phyloP scores from a whole-genome alignment of 2,888 invertebrate genomes.

The Frankliniella fusca region DNA sequence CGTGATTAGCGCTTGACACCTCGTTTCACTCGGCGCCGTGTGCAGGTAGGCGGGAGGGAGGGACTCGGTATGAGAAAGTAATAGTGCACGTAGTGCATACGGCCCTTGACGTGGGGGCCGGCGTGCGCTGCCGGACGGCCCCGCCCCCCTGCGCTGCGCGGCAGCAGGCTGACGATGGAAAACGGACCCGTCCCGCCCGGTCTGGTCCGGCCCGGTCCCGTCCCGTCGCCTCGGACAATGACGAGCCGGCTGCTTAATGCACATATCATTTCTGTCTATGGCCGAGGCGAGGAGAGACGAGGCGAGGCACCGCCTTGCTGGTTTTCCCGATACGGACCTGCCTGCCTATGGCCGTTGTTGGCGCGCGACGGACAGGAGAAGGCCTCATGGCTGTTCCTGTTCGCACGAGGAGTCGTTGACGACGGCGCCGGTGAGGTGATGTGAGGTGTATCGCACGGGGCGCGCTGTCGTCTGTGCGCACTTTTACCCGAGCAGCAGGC shows the following conservation, averaged over 20 bases:
- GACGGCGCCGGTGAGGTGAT: not conserved
- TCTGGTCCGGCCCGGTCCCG: too few species aligned
- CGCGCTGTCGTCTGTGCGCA: not conserved
- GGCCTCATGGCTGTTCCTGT: not conserved
- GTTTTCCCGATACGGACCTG: not conserved
- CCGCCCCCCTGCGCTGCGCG: not conserved
- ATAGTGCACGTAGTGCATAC: too few species aligned
- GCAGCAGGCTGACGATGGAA: too few species aligned
- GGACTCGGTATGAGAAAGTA: too few species aligned
- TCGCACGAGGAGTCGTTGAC: not conserved
- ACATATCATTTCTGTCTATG: not conserved
- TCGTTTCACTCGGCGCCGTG: too few species aligned
- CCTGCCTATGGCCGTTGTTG: not conserved
- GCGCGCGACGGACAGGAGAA: not conserved
- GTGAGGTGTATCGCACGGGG: not conserved
- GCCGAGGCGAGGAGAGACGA: too few species aligned
- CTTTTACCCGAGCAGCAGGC: too few species aligned
- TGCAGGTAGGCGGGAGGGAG: too few species aligned
- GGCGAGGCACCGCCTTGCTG: not conserved
- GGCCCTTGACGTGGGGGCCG: not conserved
- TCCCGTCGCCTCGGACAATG: not conserved
- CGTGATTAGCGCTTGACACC: not conserved
- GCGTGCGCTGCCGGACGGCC: not conserved
- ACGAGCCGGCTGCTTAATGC: conserved; percentile 1
- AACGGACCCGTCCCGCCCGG: too few species aligned